A percentile compares a stretch with the other conserved stretches of the same genome.
phyloP scores from a whole-genome alignment of 2,888 invertebrate species.

The Acrobasis consociella region DNA sequence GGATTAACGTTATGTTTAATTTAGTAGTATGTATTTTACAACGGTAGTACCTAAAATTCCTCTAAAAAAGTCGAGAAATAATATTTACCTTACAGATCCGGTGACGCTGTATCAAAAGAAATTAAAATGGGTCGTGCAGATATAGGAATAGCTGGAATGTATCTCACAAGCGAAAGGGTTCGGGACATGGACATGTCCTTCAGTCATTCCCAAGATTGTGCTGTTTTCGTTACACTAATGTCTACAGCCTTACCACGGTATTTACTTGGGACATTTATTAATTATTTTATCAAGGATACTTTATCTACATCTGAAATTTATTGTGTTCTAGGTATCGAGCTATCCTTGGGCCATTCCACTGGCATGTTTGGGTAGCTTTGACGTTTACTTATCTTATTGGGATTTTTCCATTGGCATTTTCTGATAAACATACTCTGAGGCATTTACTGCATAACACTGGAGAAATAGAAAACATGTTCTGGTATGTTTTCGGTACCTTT shows the following conservation, averaged over 20 bases:
- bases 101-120: constrained; percentile 84
- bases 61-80: too few relatives aligned
- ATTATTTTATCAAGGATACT: neutral
- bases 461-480: constrained; percentile 92
- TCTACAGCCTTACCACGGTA: constrained; percentile 90
- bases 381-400: constrained; percentile 87
- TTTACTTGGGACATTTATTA: constrained; percentile 7
- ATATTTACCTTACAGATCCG: constrained; percentile 54
- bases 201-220: constrained; percentile 89
- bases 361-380: constrained; percentile 90
- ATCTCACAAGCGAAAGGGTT: constrained; percentile 82
- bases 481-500: constrained; percentile 93
- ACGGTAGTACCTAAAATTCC: too few relatives aligned
- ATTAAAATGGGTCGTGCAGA: constrained; percentile 81
- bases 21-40: too few relatives aligned
- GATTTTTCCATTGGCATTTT: constrained; percentile 89
- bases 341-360: constrained; percentile 92
- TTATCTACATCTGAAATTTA: neutral
- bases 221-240: constrained; percentile 88
- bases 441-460: constrained; percentile 86
- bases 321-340: constrained; percentile 86
- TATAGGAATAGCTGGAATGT: constrained; percentile 88
- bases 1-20: too few relatives aligned
- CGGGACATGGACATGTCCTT: constrained; percentile 83
- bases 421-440: constrained; percentile 86